These are phyloP conservation scores for Itoplectis maculator DNA, from an alignment of 2,888 invertebrate genomes.

Conservation along the genomic window DNA sequence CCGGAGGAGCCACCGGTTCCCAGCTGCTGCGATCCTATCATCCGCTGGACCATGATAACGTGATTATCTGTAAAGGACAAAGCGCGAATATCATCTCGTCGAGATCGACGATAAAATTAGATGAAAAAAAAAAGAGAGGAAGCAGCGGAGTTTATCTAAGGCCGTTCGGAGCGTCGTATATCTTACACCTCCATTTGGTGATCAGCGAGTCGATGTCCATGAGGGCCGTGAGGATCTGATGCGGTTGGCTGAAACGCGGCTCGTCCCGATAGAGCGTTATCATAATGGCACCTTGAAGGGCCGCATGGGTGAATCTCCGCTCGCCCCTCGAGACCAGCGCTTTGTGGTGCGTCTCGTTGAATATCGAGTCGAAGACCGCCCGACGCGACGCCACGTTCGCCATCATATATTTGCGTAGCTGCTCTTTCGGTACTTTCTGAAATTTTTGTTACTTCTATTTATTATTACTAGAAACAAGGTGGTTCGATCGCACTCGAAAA, in stretches of 20 bases:
- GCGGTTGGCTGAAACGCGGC: conserved; percentile 98
- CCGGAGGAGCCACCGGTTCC: conserved; percentile 99
- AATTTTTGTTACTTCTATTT: conserved; percentile 62
- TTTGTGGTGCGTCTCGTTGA: conserved; percentile 93
- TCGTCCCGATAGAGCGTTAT: conserved; percentile 98
- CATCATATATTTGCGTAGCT: conserved; percentile 88
- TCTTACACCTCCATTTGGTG: conserved; percentile 99
- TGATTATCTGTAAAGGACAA: conserved; percentile 93
- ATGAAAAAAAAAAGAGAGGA: conserved; percentile 15
- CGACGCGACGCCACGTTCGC: conserved; percentile 92
- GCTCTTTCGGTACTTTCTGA: conserved; percentile 88
- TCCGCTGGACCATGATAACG: conserved; percentile 98
- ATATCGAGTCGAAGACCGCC: conserved; percentile 95
- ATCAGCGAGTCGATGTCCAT: conserved; percentile 99
- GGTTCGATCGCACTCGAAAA: too few species aligned
- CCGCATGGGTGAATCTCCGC: conserved; percentile 94
- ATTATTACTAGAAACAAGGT: too few species aligned
- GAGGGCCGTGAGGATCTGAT: conserved; percentile 95
- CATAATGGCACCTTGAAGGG: conserved; percentile 98
- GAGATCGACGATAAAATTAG: conserved; percentile 27
- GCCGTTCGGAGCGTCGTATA: conserved; percentile 3
- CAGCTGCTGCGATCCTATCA: conserved; percentile 98
- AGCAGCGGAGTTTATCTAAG: conserved; percentile 10
- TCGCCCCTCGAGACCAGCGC: conserved; percentile 94
- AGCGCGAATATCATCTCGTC: conserved; percentile 12